A percentile compares a stretch with the other conserved stretches of the same genome.
Conservation (phyloP, 1,140 invertebrate species). For the Drosophila sucinea region DNA sequence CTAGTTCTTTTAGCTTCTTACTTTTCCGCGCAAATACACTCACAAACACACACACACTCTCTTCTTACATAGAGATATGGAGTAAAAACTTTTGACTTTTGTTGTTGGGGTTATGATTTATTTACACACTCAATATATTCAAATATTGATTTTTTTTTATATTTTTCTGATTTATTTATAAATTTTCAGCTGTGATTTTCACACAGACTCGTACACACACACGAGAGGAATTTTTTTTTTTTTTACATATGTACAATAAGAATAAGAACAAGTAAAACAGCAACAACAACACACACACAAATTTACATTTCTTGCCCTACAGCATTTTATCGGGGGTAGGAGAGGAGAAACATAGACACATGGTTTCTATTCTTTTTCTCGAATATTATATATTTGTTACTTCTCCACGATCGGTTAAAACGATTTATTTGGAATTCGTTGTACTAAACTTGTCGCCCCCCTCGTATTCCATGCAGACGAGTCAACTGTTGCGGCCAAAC, state of each 20-base stretch:
- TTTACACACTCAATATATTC: slow-evolving; percentile 44
- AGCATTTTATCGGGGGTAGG: slow-evolving; percentile 37
- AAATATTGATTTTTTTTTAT: slow-evolving; percentile 60
- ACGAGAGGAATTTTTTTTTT: slow-evolving; percentile 12
- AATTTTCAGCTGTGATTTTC: slow-evolving; percentile 63
- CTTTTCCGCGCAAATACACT: slow-evolving; percentile 14
- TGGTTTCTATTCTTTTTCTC: slow-evolving; percentile 37
- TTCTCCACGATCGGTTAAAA: slow-evolving; percentile 61
- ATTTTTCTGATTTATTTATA: slow-evolving; percentile 35
- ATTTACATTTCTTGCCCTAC: slow-evolving; percentile 35
- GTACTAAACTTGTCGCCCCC: slow-evolving; percentile 32
- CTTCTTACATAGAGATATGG: slow-evolving; percentile 27
- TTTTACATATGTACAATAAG: slow-evolving; percentile 13
- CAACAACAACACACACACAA: slow-evolving; percentile 24
- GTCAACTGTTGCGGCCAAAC: slow-evolving; percentile 76
- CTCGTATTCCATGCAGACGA: slow-evolving; percentile 71
- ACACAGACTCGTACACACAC: slow-evolving; percentile 31
- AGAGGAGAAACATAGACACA: background rate
- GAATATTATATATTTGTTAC: slow-evolving; percentile 4
- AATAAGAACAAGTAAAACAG: background rate
- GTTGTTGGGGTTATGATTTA: slow-evolving; percentile 61
- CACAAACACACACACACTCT: slow-evolving; percentile 11
- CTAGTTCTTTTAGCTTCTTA: slow-evolving; percentile 31
- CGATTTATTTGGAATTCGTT: background rate
- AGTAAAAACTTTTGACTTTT: slow-evolving; percentile 24